Evolutionary conservation across 2,888 invertebrate species (phyloP), one percentile per base, ranked within the genome.

Genomic region (Unio delphinus): DNA sequence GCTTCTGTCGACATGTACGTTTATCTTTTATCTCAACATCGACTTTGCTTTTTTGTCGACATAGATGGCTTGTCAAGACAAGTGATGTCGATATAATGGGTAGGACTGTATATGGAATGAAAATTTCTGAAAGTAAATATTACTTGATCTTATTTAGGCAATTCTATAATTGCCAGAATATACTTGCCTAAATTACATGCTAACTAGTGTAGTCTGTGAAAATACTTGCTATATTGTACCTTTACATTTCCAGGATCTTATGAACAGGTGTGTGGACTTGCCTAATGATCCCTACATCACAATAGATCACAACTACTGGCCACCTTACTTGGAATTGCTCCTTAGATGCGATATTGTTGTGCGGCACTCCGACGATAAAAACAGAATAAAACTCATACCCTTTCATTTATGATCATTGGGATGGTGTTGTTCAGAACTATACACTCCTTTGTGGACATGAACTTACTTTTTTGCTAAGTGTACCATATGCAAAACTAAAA

Each of bases 271-370:
- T 69, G 55, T 82, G 7, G 82, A 83, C n/a, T 72, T 69, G 11
- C 83, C 85, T 26, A 80, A 84, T 68, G 79, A 85, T 61, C 81
- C 86, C 0, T 86, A 84, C 65, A 67, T 86, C 34, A 70, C 67
- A 17, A 67, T 79, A 4, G 81, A 81, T 56, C 75, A 79, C 55
- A 57, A 71, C 15, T 79, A 77, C 70, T 86, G 86, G 86, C 83
- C 85, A 7, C 85, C 84, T 11, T 85, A 84, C 68, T 68, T 85
- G n/a, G 83, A 83, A 69, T 73, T 86, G 8, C 74, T 86, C 34
- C 69, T 83, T 2, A 75, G 82, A 34, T 79, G 76, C 72, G 81
- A 83, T 26, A 78, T 84, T 61, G 82, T 79, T 8, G 61, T 81
- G 15, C 67, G 78, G 54, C 83, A 84, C 63, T 80, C 80, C 20